phyloP scores from a whole-genome alignment of 2,797 vertebrate genomes.

The Rhyacichthys aspro region DNA sequence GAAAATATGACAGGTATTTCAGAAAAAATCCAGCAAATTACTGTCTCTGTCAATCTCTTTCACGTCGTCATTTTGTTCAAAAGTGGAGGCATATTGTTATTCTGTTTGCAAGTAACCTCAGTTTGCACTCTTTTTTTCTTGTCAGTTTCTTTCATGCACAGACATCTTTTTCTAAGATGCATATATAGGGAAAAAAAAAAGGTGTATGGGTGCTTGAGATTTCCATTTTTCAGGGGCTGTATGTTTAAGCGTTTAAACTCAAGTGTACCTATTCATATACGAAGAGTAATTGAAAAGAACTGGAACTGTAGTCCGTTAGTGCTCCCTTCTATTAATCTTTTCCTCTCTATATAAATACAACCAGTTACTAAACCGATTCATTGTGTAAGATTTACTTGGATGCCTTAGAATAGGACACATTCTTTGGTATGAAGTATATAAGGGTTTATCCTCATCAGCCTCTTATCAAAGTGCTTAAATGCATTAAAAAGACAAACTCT shows the following conservation, averaged over 20 bases:
- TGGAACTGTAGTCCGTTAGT: background rate
- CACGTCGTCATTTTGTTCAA: constrained; percentile 16
- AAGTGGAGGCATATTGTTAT: constrained; percentile 5
- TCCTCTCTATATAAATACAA: background rate
- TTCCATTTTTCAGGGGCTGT: background rate
- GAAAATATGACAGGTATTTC: constrained; percentile 29
- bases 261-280: constrained; percentile 15
- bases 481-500: too few species aligned
- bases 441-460: too few species aligned
- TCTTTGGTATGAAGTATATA: too few species aligned
- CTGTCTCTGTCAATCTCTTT: constrained; percentile 1
- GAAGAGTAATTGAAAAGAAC: constrained; percentile 15
- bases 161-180: background rate
- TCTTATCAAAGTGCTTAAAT: too few species aligned
- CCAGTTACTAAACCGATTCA: too few species aligned
- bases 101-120: constrained; percentile 10
- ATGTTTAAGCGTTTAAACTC: constrained; percentile 23
- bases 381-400: too few species aligned
- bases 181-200: background rate
- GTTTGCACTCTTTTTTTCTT: background rate
- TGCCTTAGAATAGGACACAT: too few species aligned
- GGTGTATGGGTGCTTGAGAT: constrained; percentile 4
- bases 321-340: background rate
- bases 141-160: constrained; percentile 1
- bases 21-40: constrained; percentile 10